These are phyloP conservation scores for Patiria miniata DNA, from an alignment of 35 echinoderm and acorn worm species.

Conservation along the genomic window DNA sequence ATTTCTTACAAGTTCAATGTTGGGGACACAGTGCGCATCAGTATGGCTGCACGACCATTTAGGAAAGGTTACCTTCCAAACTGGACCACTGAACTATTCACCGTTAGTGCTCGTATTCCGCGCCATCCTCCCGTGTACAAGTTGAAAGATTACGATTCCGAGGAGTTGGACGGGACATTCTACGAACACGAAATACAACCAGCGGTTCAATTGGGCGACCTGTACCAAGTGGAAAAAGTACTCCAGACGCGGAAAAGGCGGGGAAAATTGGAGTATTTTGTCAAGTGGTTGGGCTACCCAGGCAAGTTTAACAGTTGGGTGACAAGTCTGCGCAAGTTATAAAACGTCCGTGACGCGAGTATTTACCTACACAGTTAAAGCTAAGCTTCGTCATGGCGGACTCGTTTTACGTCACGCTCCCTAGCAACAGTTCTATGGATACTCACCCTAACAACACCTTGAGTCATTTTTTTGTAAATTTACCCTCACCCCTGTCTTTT, in stretches of 20 bases:
- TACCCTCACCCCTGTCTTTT: constrained; percentile 34
- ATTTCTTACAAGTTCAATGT: constrained; percentile 45
- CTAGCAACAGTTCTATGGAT: constrained; percentile 52
- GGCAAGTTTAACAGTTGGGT: constrained; percentile 84
- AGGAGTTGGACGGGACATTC: constrained; percentile 66
- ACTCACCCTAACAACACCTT: constrained; percentile 58
- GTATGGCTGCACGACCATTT: constrained; percentile 50
- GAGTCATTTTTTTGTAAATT: constrained; percentile 7
- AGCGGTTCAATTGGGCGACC: constrained; percentile 8
- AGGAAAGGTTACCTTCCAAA: constrained; percentile 69
- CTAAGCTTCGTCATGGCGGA: constrained; percentile 19
- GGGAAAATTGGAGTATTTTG: constrained; percentile 67
- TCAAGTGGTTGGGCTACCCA: constrained; percentile 82
- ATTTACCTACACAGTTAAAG: neutral
- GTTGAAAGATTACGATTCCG: constrained; percentile 64
- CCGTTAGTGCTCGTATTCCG: neutral
- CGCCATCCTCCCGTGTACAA: constrained; percentile 59
- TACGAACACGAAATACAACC: constrained; percentile 80
- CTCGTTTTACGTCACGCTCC: constrained; percentile 47
- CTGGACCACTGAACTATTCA: constrained; percentile 83
- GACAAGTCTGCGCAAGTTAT: neutral
- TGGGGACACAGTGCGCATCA: constrained; percentile 49
- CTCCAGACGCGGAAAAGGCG: constrained; percentile 31
- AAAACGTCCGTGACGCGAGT: neutral
- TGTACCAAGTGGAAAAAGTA: constrained; percentile 77